A percentile compares a stretch with the other conserved stretches of the same genome.
Conservation (phyloP, 2,888 invertebrate species). For the Dynastes grantii region DNA sequence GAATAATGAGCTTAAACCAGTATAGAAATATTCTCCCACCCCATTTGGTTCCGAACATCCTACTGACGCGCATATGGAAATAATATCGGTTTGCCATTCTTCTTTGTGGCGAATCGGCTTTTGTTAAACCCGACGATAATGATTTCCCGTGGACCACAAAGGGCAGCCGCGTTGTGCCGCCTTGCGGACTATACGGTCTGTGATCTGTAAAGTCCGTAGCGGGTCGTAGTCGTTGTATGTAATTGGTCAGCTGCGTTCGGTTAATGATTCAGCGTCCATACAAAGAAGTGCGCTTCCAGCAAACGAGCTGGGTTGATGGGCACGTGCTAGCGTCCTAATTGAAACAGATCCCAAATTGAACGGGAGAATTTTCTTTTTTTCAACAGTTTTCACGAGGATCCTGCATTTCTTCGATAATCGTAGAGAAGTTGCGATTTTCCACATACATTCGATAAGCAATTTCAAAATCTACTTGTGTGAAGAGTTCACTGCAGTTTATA, state of each 20-base stretch:
- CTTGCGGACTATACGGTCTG: conserved; percentile 5
- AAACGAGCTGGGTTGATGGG: neutral
- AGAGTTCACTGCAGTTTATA: too few species aligned
- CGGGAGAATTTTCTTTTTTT: too few species aligned
- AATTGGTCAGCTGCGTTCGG: conserved; percentile 34
- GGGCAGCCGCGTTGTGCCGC: neutral
- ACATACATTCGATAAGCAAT: too few species aligned
- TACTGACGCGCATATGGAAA: neutral
- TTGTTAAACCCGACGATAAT: conserved; percentile 24
- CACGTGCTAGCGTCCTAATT: neutral
- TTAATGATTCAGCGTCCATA: conserved; percentile 28
- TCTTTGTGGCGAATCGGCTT: neutral
- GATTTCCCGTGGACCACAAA: conserved; percentile 24
- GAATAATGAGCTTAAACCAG: too few species aligned
- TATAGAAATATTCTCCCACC: too few species aligned
- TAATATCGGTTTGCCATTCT: neutral
- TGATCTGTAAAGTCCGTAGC: conserved; percentile 3
- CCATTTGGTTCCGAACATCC: neutral
- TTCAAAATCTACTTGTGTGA: too few species aligned
- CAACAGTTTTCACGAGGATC: too few species aligned
- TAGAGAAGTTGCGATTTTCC: too few species aligned
- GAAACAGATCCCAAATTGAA: conserved; percentile 6
- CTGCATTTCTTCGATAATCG: too few species aligned
- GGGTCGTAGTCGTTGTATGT: neutral
- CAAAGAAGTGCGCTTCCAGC: conserved; percentile 13